Evolutionary conservation across 2,113 vertebrate species (phyloP).

Genomic region (Mustelus asterias): DNA sequence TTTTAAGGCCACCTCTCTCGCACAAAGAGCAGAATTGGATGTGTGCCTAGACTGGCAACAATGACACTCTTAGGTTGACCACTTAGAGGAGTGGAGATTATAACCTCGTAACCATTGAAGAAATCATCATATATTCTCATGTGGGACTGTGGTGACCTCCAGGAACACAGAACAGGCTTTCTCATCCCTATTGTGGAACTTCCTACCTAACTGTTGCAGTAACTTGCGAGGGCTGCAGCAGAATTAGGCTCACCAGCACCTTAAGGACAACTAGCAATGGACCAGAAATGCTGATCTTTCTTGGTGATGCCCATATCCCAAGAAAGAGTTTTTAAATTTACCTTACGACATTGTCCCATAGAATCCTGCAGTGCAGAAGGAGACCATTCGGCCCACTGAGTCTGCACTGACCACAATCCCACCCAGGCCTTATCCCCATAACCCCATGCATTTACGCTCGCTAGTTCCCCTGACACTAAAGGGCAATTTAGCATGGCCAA

Average conservation of each 20-base stretch:
- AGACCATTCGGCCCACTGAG: no score
- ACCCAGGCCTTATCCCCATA: no score
- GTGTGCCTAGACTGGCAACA: not conserved
- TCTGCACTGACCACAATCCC: no score
- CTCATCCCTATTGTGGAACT: not conserved
- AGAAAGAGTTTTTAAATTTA: not conserved
- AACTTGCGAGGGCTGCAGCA: not conserved
- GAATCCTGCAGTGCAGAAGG: no score
- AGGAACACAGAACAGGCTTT: not conserved
- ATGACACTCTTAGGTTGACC: not conserved
- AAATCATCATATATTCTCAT: not conserved
- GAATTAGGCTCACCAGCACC: not conserved
- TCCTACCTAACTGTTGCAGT: not conserved
- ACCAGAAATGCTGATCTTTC: not conserved
- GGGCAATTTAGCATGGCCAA: no score
- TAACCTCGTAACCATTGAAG: not conserved
- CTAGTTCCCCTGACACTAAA: no score
- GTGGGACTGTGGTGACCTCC: not conserved
- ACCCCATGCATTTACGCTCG: no score
- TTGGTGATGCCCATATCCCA: not conserved
- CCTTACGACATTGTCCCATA: not conserved
- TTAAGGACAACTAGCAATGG: not conserved
- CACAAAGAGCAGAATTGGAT: not conserved
- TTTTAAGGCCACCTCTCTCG: not conserved
- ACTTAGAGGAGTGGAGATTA: not conserved